These are phyloP conservation scores for Cotesia congregata DNA, from an alignment of 2,888 invertebrate species.

Conservation along the genomic window DNA sequence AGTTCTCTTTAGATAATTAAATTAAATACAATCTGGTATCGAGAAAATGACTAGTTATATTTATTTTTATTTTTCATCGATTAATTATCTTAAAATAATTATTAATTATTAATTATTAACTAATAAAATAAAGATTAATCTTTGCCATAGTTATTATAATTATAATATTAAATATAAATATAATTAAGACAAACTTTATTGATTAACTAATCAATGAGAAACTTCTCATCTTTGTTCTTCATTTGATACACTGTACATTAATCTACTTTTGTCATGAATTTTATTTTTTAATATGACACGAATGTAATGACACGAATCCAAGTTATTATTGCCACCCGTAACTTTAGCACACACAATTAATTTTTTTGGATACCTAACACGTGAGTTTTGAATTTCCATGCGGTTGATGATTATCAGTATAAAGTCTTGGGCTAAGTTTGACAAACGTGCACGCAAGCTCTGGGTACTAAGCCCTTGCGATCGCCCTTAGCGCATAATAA, in stretches of 20 bases:
- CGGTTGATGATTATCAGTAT: slow-evolving; percentile 37
- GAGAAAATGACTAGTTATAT: slow-evolving; percentile 53
- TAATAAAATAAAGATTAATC: slow-evolving; percentile 44
- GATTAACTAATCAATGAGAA: too few species aligned
- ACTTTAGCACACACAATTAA: slow-evolving; percentile 17
- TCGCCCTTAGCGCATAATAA: slow-evolving; percentile 82
- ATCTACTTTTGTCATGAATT: slow-evolving; percentile 45
- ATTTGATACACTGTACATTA: slow-evolving; percentile 65
- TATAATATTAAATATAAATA: slow-evolving; percentile 32
- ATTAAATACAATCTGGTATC: slow-evolving; percentile 66
- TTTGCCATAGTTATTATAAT: slow-evolving; percentile 20
- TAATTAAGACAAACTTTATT: slow-evolving; percentile 43
- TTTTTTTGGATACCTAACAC: neutral
- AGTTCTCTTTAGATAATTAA: slow-evolving; percentile 62
- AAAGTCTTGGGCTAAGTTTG: slow-evolving; percentile 62
- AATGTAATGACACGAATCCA: neutral
- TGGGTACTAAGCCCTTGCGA: slow-evolving; percentile 83
- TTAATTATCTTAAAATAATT: slow-evolving; percentile 43
- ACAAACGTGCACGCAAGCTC: slow-evolving; percentile 74
- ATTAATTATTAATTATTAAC: slow-evolving; percentile 24
- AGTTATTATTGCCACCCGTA: neutral
- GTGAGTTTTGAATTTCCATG: slow-evolving; percentile 13
- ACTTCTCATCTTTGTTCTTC: slow-evolving; percentile 44
- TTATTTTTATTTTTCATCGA: slow-evolving; percentile 42
- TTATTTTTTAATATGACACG: slow-evolving; percentile 28